Evolutionary conservation across 2,797 vertebrate species (phyloP).

Genomic region (Halcyon smyrnensis): DNA sequence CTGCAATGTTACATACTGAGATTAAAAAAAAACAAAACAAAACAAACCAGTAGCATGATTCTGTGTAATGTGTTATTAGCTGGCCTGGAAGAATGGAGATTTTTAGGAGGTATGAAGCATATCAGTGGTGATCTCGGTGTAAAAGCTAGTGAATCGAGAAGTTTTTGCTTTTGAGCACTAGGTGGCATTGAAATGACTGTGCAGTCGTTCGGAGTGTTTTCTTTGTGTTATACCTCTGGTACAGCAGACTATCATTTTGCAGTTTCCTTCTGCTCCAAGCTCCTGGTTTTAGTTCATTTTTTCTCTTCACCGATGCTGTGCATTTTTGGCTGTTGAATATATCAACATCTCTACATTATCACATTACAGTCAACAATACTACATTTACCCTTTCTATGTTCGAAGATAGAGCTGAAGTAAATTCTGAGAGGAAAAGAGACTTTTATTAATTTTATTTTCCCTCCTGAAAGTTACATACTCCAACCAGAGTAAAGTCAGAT

Average conservation of each 20-base stretch:
- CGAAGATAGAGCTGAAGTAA: neutral
- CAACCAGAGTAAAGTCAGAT: neutral
- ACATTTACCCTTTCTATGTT: neutral
- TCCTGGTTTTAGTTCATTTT: neutral
- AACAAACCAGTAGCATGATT: neutral
- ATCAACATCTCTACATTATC: neutral
- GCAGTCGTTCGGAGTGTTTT: neutral
- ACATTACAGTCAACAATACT: neutral
- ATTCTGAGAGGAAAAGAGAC: neutral
- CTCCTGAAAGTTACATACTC: neutral
- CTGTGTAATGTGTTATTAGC: neutral
- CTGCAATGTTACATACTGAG: fast-evolving
- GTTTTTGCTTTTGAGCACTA: slow-evolving; percentile 17
- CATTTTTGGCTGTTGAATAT: neutral
- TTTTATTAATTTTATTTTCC: neutral
- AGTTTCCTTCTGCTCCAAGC: neutral
- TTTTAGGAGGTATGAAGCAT: neutral
- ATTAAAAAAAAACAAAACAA: neutral
- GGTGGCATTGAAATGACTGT: slow-evolving; percentile 27
- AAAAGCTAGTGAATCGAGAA: neutral
- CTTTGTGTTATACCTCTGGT: neutral
- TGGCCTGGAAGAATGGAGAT: neutral
- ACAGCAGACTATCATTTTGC: neutral
- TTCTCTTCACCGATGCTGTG: neutral
- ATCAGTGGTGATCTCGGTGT: fast-evolving